Base-by-base conservation (phyloP, 2,797 vertebrate species). In the Nannoperca obscura region DNA sequence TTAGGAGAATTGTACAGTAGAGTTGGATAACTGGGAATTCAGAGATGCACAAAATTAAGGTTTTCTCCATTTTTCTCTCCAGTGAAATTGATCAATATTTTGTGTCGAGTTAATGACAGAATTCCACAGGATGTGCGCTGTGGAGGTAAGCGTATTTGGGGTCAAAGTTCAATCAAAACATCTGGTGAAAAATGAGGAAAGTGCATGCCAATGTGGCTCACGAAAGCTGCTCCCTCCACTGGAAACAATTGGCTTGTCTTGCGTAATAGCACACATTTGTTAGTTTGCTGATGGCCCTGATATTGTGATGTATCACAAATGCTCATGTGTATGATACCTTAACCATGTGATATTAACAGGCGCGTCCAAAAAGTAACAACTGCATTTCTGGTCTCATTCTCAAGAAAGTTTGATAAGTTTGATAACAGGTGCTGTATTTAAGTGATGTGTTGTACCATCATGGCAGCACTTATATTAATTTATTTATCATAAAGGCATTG, bases 281-380 rank as follows among this genome's bases (percentile, higher is more conserved):
- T 24, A 7, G 9, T 70, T 59, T 55, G 59, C 13, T 54, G 13
- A 72, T 22, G 0, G 6, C 24, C 0, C 0, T 54, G 59, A 34
- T 34, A 63, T 58, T 47, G 34, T 58, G 36, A 52, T 40, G 53
- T 22, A 44, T 42, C 34, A 61, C 57, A 71, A 40, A 50, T 38
- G 6, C 32, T 0, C 2, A 22, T 38, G 2, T 8, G 10, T 30
- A 3, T 27, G 10, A 54, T 19, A 49, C 10, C 9, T 38, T n/a
- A 30, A 38, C 44, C 20, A 34, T 2, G 40, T 46, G 9, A 57
- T 58, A 58, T 5, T 7, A 70, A 22, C 42, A 19, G 6, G 24
- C 59, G 7, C 27, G 5, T 49, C 30, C 9, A 22, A 58, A 58
- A 69, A 46, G 0, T 20, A 61, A 14, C 8, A 63, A 46, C 17